Conservation (phyloP, 2,888 invertebrate genomes). For the Sisyra nigra region DNA sequence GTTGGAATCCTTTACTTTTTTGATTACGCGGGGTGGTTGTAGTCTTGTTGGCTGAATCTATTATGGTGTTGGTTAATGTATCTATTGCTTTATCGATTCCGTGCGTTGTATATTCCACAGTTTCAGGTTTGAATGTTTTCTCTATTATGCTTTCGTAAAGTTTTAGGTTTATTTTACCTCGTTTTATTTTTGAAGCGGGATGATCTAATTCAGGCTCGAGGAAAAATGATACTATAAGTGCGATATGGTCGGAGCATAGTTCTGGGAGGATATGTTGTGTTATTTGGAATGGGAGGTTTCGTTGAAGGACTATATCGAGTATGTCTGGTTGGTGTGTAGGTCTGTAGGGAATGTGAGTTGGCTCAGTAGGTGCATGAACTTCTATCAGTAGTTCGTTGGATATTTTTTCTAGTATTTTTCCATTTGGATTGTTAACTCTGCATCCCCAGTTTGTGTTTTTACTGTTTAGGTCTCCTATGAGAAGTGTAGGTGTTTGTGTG, state of each 20-base stretch:
- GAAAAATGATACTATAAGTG: neutral
- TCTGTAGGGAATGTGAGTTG: neutral
- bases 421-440: neutral
- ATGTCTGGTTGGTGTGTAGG: neutral
- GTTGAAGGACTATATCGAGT: neutral
- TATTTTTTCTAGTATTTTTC: neutral
- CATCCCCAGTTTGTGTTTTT: neutral
- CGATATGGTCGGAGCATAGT: neutral
- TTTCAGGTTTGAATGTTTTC: too few relatives aligned
- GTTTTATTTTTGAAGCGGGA: too few relatives aligned
- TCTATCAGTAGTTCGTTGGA: neutral
- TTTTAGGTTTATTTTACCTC: too few relatives aligned
- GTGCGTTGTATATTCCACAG: too few relatives aligned
- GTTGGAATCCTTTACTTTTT: too few relatives aligned
- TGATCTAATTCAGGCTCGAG: neutral
- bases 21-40: too few relatives aligned
- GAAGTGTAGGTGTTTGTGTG: neutral
- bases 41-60: too few relatives aligned
- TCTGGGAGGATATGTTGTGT: neutral
- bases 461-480: neutral
- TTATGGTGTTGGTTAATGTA: too few relatives aligned
- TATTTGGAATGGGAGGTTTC: neutral
- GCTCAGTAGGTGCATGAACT: neutral
- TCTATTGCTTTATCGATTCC: too few relatives aligned
- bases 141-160: too few relatives aligned